A percentile compares a stretch with the other conserved stretches of the same genome.
These are phyloP conservation scores for Diabrotica balteata DNA, from an alignment of 2,888 invertebrate species.

Conservation along the genomic window DNA sequence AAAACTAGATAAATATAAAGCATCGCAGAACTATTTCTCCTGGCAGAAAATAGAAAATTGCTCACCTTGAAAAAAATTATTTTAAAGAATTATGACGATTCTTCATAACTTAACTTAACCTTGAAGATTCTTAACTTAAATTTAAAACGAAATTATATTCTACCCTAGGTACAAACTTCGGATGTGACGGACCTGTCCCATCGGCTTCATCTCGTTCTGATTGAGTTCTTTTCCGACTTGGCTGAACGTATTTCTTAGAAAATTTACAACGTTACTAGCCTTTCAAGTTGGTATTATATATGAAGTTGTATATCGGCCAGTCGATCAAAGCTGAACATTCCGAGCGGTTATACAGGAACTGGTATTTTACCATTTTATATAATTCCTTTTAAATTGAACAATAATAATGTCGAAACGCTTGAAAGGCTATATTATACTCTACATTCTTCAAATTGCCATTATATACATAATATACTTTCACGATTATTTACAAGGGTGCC, in stretches of 20 bases:
- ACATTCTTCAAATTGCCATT: no score
- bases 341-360: conserved; percentile 15
- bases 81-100: no score
- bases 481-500: no score
- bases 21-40: no score
- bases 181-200: conserved; percentile 3
- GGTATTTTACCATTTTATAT: conserved; percentile 13
- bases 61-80: no score
- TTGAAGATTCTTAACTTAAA: no score
- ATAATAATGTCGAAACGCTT: background rate
- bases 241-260: conserved; percentile 17
- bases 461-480: no score
- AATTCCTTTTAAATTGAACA: conserved; percentile 10
- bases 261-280: conserved; percentile 16
- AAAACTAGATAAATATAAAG: no score
- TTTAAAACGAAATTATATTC: background rate
- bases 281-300: conserved; percentile 14
- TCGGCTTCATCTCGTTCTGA: conserved; percentile 11
- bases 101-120: no score
- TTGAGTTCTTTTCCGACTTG: conserved; percentile 17
- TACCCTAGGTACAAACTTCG: background rate
- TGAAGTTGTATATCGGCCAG: conserved; percentile 29
- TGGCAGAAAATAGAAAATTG: no score
- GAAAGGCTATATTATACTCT: no score
- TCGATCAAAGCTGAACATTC: conserved; percentile 27